Percentiles rank a stretch among this genome's conserved stretches.
Conservation (phyloP, 2,888 invertebrate genomes). For the Sesia bembeciformis region DNA sequence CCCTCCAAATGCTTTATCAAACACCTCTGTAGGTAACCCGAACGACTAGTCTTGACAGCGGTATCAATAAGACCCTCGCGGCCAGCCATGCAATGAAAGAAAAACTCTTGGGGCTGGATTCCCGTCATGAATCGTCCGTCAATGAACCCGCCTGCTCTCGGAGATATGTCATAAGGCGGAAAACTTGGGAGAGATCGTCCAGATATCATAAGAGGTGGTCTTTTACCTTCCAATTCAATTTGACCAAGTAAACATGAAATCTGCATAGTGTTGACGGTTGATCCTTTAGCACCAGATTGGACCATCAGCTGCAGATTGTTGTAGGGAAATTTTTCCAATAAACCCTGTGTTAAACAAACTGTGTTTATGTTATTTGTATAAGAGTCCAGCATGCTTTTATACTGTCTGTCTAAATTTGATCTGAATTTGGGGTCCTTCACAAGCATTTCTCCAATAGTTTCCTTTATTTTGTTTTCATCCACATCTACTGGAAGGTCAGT, state of each 20-base stretch:
- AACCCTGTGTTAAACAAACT: slow-evolving; percentile 87
- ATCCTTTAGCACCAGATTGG: slow-evolving; percentile 98
- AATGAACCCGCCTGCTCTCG: slow-evolving; percentile 96
- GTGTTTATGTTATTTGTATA: slow-evolving; percentile 94
- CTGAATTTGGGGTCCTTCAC: slow-evolving; percentile 84
- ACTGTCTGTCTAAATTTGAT: slow-evolving; percentile 86
- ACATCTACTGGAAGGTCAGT: slow-evolving; percentile 78
- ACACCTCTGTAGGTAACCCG: slow-evolving; percentile 98
- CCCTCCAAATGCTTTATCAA: slow-evolving; percentile 98
- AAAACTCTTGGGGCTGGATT: slow-evolving; percentile 98
- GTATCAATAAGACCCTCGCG: slow-evolving; percentile 99
- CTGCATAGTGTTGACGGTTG: slow-evolving; percentile 97
- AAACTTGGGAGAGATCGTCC: slow-evolving; percentile 96
- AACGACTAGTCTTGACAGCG: slow-evolving; percentile 98
- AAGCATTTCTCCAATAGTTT: slow-evolving; percentile 81
- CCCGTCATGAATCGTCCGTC: slow-evolving; percentile 98
- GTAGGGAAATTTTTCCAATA: slow-evolving; percentile 90
- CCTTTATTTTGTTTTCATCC: slow-evolving; percentile 73
- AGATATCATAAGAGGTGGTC: slow-evolving; percentile 95
- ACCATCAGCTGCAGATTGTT: slow-evolving; percentile 99
- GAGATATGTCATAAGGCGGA: slow-evolving; percentile 87
- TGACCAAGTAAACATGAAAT: slow-evolving; percentile 98
- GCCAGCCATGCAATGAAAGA: slow-evolving; percentile 99
- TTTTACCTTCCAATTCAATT: slow-evolving; percentile 97
- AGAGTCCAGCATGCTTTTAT: slow-evolving; percentile 85